Base-by-base conservation (phyloP, 2,797 vertebrate species). In the Poecilia wingei region DNA sequence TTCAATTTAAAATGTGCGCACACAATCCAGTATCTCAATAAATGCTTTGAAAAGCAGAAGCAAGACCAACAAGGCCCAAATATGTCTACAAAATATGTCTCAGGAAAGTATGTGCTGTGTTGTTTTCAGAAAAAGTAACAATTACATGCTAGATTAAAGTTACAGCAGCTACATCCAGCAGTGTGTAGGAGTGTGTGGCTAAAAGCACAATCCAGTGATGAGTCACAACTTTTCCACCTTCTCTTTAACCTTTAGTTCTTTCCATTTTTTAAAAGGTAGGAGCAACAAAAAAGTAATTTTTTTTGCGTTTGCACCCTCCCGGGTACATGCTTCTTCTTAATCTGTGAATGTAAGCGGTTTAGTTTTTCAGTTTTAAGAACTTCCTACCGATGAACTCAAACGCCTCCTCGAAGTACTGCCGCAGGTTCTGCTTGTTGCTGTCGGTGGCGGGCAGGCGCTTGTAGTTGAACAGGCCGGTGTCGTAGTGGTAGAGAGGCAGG, bases 381-480 rank as follows among this genome's bases (percentile, higher is more conserved):
- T 81, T 93, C 89, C 90, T 97, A 99, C 98, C 98, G 10, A 99
- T 99, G 92, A 99, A 99, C 90, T 99, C 98, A 80, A 99, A 99
- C 3, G 98, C 98, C 96, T 99, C 98, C 92, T 99, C 98, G 3
- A 99, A 99, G 94, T 99, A 99, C 95, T 99, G 98, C 66, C 98
- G 96, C 93, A 99, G 97, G 95, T 99, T 99, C 96, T 99, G 98
- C 92, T 98, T 99, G 97, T 97, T 99, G 97, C 98, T 99, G 94
- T 99, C 98, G 0, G 98, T 99, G 91, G 98, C 98, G 0, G 98
- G 98, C 86, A 99, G 96, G 72, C 98, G 95, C 91, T 99, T 99
- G 95, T 99, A 99, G 94, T 93, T 95, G 94, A 99, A 96, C 84
- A 97, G 89, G 80, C 97, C 98, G 33, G 96, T 96, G 93, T 99